These are phyloP conservation scores for Heloderma charlesbogerti DNA, from an alignment of 2,113 vertebrate genomes.

Conservation along the genomic window DNA sequence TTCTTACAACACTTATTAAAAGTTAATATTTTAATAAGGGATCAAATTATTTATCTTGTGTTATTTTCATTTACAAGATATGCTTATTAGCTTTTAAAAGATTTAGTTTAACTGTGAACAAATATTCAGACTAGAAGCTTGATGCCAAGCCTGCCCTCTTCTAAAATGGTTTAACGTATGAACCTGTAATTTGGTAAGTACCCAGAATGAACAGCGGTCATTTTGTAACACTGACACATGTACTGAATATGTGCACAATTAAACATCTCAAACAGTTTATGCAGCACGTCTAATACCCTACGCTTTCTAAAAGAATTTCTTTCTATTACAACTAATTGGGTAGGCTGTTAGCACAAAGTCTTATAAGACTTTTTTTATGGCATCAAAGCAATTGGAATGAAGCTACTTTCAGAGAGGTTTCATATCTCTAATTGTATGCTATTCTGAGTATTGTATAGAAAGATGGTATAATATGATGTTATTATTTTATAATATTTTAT, in stretches of 20 bases:
- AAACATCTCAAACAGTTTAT: slow-evolving; percentile 1
- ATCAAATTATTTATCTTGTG: slow-evolving; percentile 1
- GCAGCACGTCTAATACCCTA: neutral
- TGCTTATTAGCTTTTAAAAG: neutral
- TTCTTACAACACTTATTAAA: neutral
- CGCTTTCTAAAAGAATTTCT: slow-evolving; percentile 3
- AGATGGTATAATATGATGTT: neutral
- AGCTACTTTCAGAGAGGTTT: neutral
- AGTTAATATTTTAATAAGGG: neutral
- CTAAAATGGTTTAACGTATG: slow-evolving; percentile 28
- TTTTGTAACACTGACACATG: neutral
- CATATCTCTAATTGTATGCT: neutral
- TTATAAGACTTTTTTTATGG: slow-evolving; percentile 22
- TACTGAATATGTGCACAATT: slow-evolving; percentile 21
- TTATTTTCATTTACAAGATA: neutral
- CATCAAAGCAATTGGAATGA: neutral
- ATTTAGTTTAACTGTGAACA: neutral
- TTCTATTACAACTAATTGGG: neutral
- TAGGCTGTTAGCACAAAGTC: neutral
- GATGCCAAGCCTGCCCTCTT: neutral
- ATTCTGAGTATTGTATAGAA: neutral
- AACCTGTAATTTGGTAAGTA: neutral
- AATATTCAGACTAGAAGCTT: slow-evolving; percentile 2
- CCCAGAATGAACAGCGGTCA: slow-evolving; percentile 27
- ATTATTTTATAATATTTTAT: neutral